A percentile compares a stretch with the other conserved stretches of the same genome.
These are phyloP conservation scores for Ophiodon elongatus DNA, from an alignment of 2,113 vertebrate genomes.

Conservation along the genomic window DNA sequence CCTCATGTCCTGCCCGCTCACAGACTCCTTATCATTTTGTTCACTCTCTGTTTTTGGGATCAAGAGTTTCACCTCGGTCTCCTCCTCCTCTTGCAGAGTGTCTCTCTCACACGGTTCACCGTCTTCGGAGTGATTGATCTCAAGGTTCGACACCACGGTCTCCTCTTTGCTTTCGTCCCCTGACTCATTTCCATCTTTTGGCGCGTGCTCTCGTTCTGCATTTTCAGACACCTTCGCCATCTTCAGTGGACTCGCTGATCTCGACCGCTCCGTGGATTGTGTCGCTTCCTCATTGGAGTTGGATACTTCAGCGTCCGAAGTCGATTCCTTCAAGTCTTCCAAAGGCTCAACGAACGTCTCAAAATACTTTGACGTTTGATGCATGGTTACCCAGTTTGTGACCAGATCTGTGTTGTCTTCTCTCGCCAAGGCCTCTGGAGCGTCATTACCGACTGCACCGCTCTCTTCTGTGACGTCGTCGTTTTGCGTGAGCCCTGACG, in stretches of 20 bases:
- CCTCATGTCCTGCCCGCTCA: not conserved
- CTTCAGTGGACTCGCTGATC: conserved; percentile 30
- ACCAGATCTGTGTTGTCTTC: conserved; percentile 75
- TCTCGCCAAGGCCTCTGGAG: conserved; percentile 39
- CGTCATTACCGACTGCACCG: not conserved
- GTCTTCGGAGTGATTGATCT: conserved; percentile 30
- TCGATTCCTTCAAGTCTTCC: conserved; percentile 70
- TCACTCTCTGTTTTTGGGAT: conserved; percentile 19
- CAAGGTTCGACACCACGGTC: conserved; percentile 20
- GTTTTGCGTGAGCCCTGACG: conserved; percentile 11
- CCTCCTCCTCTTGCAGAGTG: conserved; percentile 2
- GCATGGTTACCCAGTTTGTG: conserved; percentile 80
- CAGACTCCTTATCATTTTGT: conserved; percentile 22
- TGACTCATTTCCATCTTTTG: conserved; percentile 1
- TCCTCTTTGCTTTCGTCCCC: conserved; percentile 23
- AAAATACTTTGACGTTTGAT: conserved; percentile 79
- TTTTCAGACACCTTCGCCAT: not conserved
- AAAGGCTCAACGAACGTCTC: conserved; percentile 82
- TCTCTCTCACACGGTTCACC: conserved; percentile 37
- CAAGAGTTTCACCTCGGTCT: conserved; percentile 14
- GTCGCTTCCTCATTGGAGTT: not conserved
- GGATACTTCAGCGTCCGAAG: not conserved
- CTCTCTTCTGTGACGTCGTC: conserved; percentile 8
- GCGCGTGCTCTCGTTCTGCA: not conserved
- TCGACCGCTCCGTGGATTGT: not conserved